Evolutionary conservation across 2,888 invertebrate genomes (phyloP).

Genomic region (Nomada ferruginata): DNA sequence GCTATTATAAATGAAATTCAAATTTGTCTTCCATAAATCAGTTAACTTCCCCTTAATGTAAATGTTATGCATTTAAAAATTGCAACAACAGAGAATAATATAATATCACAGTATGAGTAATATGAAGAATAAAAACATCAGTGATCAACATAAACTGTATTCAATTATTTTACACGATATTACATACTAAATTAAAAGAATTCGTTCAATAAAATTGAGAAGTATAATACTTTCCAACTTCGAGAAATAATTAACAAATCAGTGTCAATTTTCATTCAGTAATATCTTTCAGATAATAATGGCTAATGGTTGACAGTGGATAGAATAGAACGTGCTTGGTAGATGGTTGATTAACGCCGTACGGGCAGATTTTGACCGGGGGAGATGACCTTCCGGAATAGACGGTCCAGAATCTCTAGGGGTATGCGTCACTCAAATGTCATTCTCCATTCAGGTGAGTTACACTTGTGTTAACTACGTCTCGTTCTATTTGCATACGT

Average conservation of each 20-base stretch:
- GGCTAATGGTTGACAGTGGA: neutral
- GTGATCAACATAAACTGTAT: no score
- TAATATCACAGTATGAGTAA: no score
- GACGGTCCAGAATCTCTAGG: conserved; percentile 23
- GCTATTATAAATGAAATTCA: no score
- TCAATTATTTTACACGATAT: no score
- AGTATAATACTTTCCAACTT: neutral
- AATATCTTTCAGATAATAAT: neutral
- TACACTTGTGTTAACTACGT: conserved; percentile 51
- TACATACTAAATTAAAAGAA: no score
- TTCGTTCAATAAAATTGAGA: no score
- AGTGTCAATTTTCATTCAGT: neutral
- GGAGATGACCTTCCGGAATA: conserved; percentile 24
- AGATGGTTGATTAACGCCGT: conserved; percentile 32
- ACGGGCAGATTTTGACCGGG: conserved; percentile 37
- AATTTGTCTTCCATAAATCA: no score
- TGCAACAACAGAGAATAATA: no score
- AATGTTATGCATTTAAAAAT: no score
- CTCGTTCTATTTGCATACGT: conserved; percentile 35
- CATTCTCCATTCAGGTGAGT: conserved; percentile 30
- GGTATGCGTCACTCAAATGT: conserved; percentile 45
- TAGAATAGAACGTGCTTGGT: neutral
- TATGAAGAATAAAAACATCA: no score
- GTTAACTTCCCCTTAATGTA: no score
- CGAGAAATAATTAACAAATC: neutral